phyloP scores from a whole-genome alignment of 2,797 vertebrate genomes.

The Tragopan temminckii region DNA sequence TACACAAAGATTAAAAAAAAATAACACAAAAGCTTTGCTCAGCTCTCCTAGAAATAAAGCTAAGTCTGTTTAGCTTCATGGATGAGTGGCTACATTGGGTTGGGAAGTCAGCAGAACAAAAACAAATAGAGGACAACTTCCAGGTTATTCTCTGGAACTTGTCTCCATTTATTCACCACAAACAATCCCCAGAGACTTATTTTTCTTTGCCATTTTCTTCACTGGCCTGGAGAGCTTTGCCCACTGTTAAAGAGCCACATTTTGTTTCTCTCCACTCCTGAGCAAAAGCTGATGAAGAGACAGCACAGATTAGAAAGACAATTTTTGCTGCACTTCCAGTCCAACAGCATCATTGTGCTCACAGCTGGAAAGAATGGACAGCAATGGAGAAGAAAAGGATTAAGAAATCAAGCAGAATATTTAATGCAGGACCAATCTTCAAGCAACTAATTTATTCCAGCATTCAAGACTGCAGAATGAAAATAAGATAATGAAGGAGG shows the following conservation, averaged over 20 bases:
- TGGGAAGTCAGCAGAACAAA: constrained; percentile 22
- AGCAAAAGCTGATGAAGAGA: neutral
- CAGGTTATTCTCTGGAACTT: constrained; percentile 12
- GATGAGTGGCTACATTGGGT: constrained; percentile 31
- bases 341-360: neutral
- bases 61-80: neutral
- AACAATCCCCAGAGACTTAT: neutral
- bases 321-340: constrained; percentile 1
- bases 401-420: constrained; percentile 8
- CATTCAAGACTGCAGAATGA: neutral
- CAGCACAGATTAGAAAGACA: neutral
- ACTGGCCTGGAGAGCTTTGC: neutral
- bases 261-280: constrained; percentile 4
- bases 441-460: neutral
- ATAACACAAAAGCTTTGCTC: neutral
- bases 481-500: constrained; percentile 15
- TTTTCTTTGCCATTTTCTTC: constrained; percentile 26
- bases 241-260: neutral
- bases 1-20: neutral
- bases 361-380: neutral
- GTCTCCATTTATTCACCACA: neutral
- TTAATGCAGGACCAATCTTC: neutral
- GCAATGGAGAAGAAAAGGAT: neutral
- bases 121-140: constrained; percentile 3
- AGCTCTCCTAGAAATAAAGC: neutral